Evolutionary conservation across 2,888 invertebrate genomes (phyloP).

Genomic region (Muschampia plurimacula): DNA sequence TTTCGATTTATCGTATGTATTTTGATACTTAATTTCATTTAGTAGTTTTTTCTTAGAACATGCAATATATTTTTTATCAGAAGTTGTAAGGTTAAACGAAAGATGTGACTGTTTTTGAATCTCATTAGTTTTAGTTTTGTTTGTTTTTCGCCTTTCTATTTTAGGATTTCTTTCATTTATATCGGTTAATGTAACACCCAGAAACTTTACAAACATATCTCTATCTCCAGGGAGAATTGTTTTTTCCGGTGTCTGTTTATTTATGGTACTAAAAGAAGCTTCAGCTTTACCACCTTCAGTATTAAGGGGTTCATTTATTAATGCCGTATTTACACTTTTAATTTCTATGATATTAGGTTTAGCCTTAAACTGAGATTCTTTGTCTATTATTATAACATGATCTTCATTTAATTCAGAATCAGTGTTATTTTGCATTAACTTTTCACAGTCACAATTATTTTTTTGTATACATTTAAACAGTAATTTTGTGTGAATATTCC

Average conservation of each 20-base stretch:
- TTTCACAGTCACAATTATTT: constrained; percentile 51
- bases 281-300: neutral
- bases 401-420: constrained; percentile 23
- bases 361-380: neutral
- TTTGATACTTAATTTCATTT: neutral
- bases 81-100: neutral
- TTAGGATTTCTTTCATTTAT: constrained; percentile 29
- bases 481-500: constrained; percentile 25
- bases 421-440: constrained; percentile 37
- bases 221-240: constrained; percentile 47
- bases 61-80: neutral
- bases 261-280: neutral
- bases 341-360: constrained; percentile 1
- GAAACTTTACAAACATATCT: constrained; percentile 67
- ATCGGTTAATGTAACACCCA: constrained; percentile 72
- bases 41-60: constrained; percentile 4
- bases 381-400: constrained; percentile 5
- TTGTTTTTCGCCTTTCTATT: neutral
- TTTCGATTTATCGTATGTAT: neutral
- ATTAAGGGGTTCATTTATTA: neutral
- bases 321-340: constrained; percentile 1
- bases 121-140: neutral
- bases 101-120: neutral
- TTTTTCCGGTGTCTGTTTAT: constrained; percentile 21
- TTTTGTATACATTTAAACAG: constrained; percentile 53